Percentiles rank a stretch among this genome's conserved stretches.
phyloP scores from a whole-genome alignment of 2,888 invertebrate genomes.

The Sepiola atlantica region DNA sequence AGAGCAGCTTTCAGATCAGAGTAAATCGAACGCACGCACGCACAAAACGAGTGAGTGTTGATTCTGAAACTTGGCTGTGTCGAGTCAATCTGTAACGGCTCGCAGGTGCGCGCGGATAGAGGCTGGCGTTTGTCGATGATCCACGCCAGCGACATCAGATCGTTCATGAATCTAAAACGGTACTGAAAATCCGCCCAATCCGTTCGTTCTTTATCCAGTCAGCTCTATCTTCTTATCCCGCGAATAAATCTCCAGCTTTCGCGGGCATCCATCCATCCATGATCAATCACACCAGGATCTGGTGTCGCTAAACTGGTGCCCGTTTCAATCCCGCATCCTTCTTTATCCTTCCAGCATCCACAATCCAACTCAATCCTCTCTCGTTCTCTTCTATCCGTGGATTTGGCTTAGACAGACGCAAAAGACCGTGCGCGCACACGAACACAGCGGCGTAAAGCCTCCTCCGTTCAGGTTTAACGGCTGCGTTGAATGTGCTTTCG shows the following conservation, averaged over 20 bases:
- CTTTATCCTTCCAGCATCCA: not conserved
- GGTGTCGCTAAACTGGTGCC: not conserved
- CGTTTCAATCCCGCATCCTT: not conserved
- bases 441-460: not conserved
- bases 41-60: no score
- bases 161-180: constrained; percentile 1
- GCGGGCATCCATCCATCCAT: not conserved
- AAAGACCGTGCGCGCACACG: not conserved
- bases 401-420: not conserved
- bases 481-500: no score
- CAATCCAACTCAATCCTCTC: not conserved
- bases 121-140: not conserved
- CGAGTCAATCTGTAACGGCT: no score
- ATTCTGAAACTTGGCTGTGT: no score
- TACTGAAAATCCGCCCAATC: constrained; percentile 15
- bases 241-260: not conserved
- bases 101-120: not conserved
- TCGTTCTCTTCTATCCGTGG: not conserved
- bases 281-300: constrained; percentile 22
- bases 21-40: no score
- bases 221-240: not conserved
- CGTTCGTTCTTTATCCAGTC: not conserved
- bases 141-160: not conserved
- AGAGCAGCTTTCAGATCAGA: no score
- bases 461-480: no score